Evolutionary conservation across 2,797 vertebrate genomes (phyloP).

Genomic region (Tolypeutes matacus): DNA sequence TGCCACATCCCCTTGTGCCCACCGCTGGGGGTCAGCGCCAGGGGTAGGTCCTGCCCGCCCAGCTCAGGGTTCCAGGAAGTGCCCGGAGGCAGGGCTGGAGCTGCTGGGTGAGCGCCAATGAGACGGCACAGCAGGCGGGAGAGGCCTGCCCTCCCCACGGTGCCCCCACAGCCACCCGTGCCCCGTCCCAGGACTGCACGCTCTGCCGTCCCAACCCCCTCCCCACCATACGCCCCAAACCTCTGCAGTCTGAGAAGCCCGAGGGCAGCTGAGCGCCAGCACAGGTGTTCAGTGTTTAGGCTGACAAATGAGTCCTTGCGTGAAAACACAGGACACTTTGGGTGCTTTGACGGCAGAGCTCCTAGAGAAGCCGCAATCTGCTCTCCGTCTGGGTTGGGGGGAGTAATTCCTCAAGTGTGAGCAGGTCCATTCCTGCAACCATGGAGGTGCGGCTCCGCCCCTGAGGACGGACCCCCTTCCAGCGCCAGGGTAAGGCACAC

Average conservation of each 20-base stretch:
- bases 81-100: neutral
- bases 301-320: fast-evolving
- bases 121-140: too few relatives aligned
- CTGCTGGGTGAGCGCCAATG: too few relatives aligned
- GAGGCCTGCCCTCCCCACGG: too few relatives aligned
- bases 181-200: neutral
- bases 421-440: fast-evolving
- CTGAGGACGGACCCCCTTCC: neutral
- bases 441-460: fast-evolving
- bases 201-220: neutral
- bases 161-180: fast-evolving
- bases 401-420: neutral
- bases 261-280: neutral
- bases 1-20: fast-evolving
- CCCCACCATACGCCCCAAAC: too few relatives aligned
- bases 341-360: neutral
- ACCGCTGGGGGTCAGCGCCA: neutral
- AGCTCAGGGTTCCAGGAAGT: neutral
- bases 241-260: too few relatives aligned
- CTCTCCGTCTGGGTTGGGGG: neutral
- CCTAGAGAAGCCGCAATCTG: neutral
- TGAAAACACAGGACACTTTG: fast-evolving
- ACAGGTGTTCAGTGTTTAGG: fast-evolving
- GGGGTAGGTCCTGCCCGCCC: neutral
- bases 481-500: fast-evolving